Conservation (phyloP, 2,113 vertebrate genomes). For the human (Homo sapiens) region DNA sequence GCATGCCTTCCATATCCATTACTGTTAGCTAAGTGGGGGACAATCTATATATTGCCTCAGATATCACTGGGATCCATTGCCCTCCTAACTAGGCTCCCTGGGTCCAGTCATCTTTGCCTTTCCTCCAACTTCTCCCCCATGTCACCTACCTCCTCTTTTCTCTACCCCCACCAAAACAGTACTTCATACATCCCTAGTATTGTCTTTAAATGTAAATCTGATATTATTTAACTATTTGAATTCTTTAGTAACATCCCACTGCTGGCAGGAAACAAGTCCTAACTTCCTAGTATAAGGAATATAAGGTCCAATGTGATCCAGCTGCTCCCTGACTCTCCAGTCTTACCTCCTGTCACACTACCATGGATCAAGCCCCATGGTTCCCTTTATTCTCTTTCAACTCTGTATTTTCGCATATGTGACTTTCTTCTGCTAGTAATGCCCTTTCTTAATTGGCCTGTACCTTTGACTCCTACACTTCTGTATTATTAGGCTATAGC, state of each 20-base stretch:
- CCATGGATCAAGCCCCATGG: neutral
- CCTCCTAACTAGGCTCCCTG: neutral
- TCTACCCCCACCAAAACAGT: neutral
- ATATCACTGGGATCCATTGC: neutral
- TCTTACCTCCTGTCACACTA: neutral
- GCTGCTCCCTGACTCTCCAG: fast-evolving
- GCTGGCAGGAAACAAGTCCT: neutral
- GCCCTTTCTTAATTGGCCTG: neutral
- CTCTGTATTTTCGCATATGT: neutral
- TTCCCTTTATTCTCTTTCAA: neutral
- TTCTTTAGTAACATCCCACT: neutral
- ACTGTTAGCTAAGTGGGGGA: neutral
- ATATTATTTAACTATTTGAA: neutral
- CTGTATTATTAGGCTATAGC: neutral
- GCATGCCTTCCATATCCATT: neutral
- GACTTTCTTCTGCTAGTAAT: neutral
- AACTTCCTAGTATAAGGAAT: neutral
- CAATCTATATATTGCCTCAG: neutral
- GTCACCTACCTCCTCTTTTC: neutral
- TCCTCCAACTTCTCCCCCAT: neutral
- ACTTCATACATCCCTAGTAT: neutral
- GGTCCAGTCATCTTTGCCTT: neutral
- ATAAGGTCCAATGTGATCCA: neutral
- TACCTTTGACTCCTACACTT: neutral
- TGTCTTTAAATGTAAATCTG: neutral